Base-by-base conservation (phyloP, 2,888 invertebrate species). In the Mantis religiosa region DNA sequence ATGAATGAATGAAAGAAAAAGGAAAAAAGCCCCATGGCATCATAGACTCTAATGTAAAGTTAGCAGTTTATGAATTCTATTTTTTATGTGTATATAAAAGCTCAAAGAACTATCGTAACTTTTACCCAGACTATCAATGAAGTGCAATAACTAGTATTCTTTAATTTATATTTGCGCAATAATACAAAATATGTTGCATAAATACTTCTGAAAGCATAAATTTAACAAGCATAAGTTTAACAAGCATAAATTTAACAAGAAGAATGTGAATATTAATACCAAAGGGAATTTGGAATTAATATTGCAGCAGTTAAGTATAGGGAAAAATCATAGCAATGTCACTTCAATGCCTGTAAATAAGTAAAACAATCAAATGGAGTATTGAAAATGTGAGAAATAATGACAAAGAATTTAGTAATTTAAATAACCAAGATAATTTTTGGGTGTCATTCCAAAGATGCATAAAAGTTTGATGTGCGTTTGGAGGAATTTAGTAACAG, bases 11-110 rank as follows among this genome's bases (percentile, higher is more conserved):
- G 8, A 34, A 34, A 7, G 8, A 34, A 34, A 2, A 2, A 41
- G 2, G 9, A 14, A 28, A 28, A 83, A 25, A 83, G 34, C 9
- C 6, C 12, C n/a, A 25, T 9, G 12, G 8, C 30, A 15, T 15
- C 27, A 84, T 25, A 25, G 30, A 84, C 7, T 15, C 12, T 27
- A 27, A 85, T n/a, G 30, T 20, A 85, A 27, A 85, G 41, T 41
- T 85, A 81, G 28, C 28, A 81, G 27, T 86, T 27, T 87, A 87
- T 82, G 15, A 71, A 71, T 71, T 71, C 54, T 71, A 71, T 87
- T 87, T 87, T 82, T 28, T 87, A 87, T 27, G 7, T 87, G 87
- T 87, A 87, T 41, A 87, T 87, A 87, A 34, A 82, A 82, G 82
- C 87, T 87, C 87, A 87, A 87, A 0, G 20, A 87, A 87, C 86